Evolutionary conservation across 64 coral and sea anemone genomes (phyloP).

Genomic region (Stichodactyla helianthus): DNA sequence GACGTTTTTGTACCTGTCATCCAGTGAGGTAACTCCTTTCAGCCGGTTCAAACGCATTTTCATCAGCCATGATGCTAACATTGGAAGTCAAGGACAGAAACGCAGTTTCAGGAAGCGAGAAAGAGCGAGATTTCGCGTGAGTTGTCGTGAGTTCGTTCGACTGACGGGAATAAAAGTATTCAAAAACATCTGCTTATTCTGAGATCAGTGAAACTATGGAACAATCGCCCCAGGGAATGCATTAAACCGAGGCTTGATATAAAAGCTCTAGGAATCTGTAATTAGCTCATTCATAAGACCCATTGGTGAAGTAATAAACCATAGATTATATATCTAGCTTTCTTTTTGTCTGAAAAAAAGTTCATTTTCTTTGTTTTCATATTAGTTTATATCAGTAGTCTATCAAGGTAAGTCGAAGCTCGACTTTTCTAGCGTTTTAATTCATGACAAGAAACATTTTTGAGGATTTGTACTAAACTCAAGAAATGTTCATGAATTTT

Average conservation of each 20-base stretch:
- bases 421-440: too few relatives aligned
- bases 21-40: not conserved
- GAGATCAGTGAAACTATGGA: not conserved
- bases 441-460: too few relatives aligned
- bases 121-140: not conserved
- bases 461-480: too few relatives aligned
- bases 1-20: not conserved
- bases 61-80: not conserved
- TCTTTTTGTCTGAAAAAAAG: too few relatives aligned
- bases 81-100: not conserved
- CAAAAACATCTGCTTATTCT: not conserved
- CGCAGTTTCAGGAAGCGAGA: not conserved
- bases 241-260: not conserved
- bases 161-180: not conserved
- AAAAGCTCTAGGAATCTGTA: not conserved
- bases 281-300: not conserved
- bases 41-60: not conserved
- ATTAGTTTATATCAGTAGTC: too few relatives aligned
- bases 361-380: too few relatives aligned
- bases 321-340: too few relatives aligned
- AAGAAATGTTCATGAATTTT: too few relatives aligned
- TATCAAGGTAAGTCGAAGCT: too few relatives aligned
- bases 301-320: not conserved
- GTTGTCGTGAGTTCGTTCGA: not conserved
- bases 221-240: not conserved